phyloP scores from a whole-genome alignment of 2,888 invertebrate genomes.

The Oligia latruncula region DNA sequence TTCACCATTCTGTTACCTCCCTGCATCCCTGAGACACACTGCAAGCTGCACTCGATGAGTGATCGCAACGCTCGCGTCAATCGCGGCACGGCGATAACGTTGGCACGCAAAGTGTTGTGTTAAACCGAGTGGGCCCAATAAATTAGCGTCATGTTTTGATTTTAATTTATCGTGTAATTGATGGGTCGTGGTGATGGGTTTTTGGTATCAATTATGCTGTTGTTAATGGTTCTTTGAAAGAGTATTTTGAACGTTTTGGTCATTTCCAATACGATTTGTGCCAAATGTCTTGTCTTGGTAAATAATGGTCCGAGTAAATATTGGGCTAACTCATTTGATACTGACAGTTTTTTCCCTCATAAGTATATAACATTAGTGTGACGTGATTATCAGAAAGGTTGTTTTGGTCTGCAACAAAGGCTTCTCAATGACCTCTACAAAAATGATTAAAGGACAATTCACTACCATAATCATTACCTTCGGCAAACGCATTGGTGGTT shows the following conservation, averaged over 20 bases:
- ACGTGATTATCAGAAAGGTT: not conserved
- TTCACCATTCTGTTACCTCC: not conserved
- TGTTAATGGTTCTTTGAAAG: constrained; percentile 25
- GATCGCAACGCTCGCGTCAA: constrained; percentile 61
- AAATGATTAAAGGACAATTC: not conserved
- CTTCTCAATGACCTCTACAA: not conserved
- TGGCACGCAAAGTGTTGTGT: constrained; percentile 57
- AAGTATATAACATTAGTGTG: no score
- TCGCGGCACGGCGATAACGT: constrained; percentile 51
- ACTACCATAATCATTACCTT: not conserved
- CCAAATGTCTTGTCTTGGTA: not conserved
- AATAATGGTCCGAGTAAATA: not conserved
- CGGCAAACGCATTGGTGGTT: not conserved
- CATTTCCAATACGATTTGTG: not conserved
- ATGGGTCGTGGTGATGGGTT: constrained; percentile 42
- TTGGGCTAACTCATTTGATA: not conserved
- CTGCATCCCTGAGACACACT: constrained; percentile 56
- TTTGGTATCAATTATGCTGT: constrained; percentile 27
- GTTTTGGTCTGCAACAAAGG: not conserved
- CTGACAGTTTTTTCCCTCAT: not conserved
- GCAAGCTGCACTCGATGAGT: constrained; percentile 65
- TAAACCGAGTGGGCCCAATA: constrained; percentile 52
- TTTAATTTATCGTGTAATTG: constrained; percentile 59
- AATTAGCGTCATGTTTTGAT: constrained; percentile 56
- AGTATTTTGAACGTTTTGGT: constrained; percentile 9